Evolutionary conservation across 2,797 vertebrate genomes (phyloP).

Genomic region (Momotus momota): DNA sequence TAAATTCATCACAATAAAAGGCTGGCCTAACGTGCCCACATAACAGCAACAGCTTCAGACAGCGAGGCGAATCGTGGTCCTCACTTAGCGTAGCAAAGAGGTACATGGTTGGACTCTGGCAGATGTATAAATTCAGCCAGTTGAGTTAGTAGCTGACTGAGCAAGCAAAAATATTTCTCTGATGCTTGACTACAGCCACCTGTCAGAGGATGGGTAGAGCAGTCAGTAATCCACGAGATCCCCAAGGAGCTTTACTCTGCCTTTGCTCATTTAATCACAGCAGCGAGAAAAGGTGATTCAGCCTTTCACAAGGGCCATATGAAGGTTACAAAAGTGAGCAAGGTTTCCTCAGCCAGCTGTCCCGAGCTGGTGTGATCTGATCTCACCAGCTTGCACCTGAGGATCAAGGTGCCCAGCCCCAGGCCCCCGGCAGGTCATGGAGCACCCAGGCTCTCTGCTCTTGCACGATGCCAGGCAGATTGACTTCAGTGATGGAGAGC

Average conservation of each 20-base stretch:
- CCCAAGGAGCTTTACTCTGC: not conserved
- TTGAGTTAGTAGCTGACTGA: not conserved
- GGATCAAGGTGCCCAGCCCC: accelerated
- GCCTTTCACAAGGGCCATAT: accelerated
- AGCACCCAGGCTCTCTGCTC: accelerated
- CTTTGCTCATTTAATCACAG: not conserved
- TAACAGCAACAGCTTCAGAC: not conserved
- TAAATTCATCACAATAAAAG: not conserved
- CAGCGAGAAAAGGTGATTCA: not conserved
- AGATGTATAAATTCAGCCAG: not conserved
- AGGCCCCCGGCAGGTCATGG: not conserved
- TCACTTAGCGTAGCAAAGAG: not conserved
- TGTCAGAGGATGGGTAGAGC: slow-evolving; percentile 30
- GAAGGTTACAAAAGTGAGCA: not conserved
- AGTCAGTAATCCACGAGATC: not conserved
- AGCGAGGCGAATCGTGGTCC: accelerated
- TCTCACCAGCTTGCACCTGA: accelerated
- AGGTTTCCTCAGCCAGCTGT: not conserved
- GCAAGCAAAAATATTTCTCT: not conserved
- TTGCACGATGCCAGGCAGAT: accelerated
- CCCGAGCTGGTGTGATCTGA: not conserved
- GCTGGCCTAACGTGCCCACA: not conserved
- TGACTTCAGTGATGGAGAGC: accelerated
- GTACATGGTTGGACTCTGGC: not conserved
- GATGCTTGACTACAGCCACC: slow-evolving; percentile 52